Conservation (phyloP, 2,797 vertebrate genomes). For the Lutjanus argentimaculatus region DNA sequence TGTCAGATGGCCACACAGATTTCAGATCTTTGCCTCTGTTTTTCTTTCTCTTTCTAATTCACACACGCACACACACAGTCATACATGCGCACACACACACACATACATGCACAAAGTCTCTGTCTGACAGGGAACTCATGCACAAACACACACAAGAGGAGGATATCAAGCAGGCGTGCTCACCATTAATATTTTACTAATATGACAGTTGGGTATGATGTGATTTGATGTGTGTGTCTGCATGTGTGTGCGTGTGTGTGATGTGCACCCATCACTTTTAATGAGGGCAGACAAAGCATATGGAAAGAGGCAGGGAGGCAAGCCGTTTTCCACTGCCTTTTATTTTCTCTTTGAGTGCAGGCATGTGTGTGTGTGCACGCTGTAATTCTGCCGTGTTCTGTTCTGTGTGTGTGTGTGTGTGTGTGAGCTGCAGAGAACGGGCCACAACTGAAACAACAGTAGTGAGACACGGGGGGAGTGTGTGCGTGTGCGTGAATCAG, state of each 20-base stretch:
- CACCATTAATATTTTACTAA: constrained; percentile 85
- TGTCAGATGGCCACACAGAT: constrained; percentile 56
- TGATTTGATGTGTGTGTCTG: constrained; percentile 65
- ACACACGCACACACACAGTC: background rate
- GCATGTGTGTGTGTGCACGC: constrained; percentile 4
- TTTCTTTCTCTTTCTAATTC: constrained; percentile 33
- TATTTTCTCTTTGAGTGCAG: constrained; percentile 65
- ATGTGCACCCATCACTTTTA: constrained; percentile 86
- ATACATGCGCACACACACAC: constrained; percentile 15
- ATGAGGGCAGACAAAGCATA: constrained; percentile 84
- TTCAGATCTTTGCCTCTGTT: constrained; percentile 62
- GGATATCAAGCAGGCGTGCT: constrained; percentile 69
- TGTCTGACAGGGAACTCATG: constrained; percentile 47
- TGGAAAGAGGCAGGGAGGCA: constrained; percentile 66
- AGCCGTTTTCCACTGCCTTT: constrained; percentile 60
- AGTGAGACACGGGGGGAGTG: no score
- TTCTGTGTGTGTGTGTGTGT: constrained; percentile 20
- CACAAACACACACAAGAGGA: constrained; percentile 56
- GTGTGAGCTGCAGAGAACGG: background rate
- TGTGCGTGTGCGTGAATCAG: constrained; percentile 29
- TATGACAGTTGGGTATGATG: constrained; percentile 79
- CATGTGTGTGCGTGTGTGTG: constrained; percentile 55
- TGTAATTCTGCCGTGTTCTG: constrained; percentile 29
- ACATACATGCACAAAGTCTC: constrained; percentile 23
- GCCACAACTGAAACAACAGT: constrained; percentile 25